A percentile compares a stretch with the other conserved stretches of the same genome.
Conservation (phyloP, 2,113 vertebrate species). For the Antechinus stuartii region DNA sequence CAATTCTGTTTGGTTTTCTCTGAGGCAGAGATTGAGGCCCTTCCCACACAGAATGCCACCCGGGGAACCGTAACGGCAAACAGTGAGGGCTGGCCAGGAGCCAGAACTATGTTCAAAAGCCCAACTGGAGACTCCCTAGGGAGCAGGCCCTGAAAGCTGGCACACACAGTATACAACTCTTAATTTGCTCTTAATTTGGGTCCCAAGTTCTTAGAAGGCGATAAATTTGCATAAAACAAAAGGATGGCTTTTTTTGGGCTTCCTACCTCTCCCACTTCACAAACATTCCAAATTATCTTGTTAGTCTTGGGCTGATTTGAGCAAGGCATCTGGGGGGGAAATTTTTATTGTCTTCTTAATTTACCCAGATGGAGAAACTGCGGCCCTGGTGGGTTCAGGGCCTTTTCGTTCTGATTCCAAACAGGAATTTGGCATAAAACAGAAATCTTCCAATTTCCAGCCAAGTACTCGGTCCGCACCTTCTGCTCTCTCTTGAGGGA, state of each 20-base stretch:
- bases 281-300: conserved; percentile 21
- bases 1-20: neutral
- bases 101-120: neutral
- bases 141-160: neutral
- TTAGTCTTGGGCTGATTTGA: neutral
- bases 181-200: neutral
- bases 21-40: neutral
- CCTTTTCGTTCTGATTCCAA: neutral
- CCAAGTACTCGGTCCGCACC: neutral
- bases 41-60: neutral
- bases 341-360: neutral
- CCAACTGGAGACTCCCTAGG: neutral
- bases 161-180: neutral
- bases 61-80: neutral
- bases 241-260: neutral
- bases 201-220: conserved; percentile 1
- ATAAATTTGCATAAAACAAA: conserved; percentile 1
- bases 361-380: neutral
- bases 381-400: neutral
- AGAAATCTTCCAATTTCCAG: neutral
- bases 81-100: neutral
- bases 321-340: neutral
- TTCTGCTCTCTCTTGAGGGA: neutral
- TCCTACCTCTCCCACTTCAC: neutral
- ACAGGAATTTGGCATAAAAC: neutral